These are phyloP conservation scores for Rotaria macrura DNA, from an alignment of 2,888 invertebrate genomes.

Conservation along the genomic window DNA sequence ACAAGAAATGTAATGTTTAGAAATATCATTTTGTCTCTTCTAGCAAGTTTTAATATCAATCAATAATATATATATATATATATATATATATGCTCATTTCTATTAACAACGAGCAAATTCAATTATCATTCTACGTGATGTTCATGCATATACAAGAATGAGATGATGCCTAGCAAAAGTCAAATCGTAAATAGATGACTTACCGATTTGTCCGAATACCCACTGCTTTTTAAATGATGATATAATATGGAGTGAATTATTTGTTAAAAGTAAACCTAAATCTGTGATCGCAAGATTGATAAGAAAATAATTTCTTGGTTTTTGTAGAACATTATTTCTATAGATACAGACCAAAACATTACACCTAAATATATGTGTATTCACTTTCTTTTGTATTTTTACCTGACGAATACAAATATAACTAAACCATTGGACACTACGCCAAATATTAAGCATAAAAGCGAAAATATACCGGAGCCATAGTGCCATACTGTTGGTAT, in stretches of 20 bases:
- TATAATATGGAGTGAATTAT: slow-evolving; percentile 20
- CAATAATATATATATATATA: too few relatives aligned
- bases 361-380: background rate
- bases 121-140: too few relatives aligned
- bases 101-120: too few relatives aligned
- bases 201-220: slow-evolving; percentile 28
- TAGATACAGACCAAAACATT: background rate
- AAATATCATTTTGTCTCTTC: too few relatives aligned
- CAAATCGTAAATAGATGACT: too few relatives aligned
- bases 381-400: background rate
- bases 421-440: background rate
- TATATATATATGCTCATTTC: too few relatives aligned
- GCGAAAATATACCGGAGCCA: background rate
- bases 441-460: background rate
- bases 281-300: slow-evolving; percentile 30
- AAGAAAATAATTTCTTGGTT: slow-evolving; percentile 27
- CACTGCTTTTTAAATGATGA: slow-evolving; percentile 19
- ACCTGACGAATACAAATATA: background rate
- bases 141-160: too few relatives aligned
- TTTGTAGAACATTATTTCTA: slow-evolving; percentile 15
- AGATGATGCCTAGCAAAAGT: too few relatives aligned
- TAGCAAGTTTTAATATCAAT: too few relatives aligned
- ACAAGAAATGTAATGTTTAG: too few relatives aligned
- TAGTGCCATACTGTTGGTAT: slow-evolving; percentile 8
- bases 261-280: slow-evolving; percentile 16